Conservation (phyloP, 2,113 vertebrate species). For the Colaptes auratus region DNA sequence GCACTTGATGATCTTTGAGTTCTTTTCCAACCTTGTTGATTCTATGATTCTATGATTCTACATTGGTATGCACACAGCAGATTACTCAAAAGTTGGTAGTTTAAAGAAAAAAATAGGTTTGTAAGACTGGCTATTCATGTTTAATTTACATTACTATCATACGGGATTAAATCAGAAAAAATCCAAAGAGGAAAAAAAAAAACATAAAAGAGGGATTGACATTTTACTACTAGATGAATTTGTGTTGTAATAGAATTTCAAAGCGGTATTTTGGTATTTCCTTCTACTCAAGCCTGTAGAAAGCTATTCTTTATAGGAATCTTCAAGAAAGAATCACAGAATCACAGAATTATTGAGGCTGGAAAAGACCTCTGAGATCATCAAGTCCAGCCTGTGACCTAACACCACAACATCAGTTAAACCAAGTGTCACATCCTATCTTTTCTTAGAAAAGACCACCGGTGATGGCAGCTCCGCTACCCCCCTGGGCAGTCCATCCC, state of each 20-base stretch:
- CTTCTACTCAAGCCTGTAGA: not conserved
- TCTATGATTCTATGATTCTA: too few species aligned
- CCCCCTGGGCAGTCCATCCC: too few species aligned
- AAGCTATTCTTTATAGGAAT: not conserved
- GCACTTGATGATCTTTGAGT: too few species aligned
- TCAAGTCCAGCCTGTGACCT: too few species aligned
- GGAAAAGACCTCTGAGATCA: too few species aligned
- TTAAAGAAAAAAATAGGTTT: not conserved
- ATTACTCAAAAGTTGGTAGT: not conserved
- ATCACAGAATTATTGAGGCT: too few species aligned
- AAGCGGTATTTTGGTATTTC: not conserved
- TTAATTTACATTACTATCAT: not conserved
- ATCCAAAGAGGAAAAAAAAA: not conserved
- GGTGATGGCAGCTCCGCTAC: too few species aligned
- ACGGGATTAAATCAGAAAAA: not conserved
- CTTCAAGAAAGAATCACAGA: not conserved
- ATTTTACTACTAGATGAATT: not conserved
- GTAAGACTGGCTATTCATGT: not conserved
- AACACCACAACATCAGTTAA: too few species aligned
- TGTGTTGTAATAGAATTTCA: not conserved
- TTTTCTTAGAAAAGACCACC: too few species aligned
- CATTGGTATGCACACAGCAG: not conserved
- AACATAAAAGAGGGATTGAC: not conserved
- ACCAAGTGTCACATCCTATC: too few species aligned
- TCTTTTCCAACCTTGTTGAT: too few species aligned